Conservation (phyloP, 2,797 vertebrate species). For the Falco rusticolus region DNA sequence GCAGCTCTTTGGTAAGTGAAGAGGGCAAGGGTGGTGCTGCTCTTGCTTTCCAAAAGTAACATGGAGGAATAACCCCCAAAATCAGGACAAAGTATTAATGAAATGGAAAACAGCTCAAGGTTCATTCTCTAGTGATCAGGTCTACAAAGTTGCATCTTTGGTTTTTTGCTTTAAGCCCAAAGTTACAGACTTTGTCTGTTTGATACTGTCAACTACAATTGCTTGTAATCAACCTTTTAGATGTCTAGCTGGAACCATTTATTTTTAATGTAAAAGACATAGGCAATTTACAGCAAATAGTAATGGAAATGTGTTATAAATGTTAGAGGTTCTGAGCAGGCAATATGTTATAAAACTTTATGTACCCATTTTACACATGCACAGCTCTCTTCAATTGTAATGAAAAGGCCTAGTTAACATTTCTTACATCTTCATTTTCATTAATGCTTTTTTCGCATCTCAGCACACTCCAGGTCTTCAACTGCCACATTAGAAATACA, state of each 20-base stretch:
- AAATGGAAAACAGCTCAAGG: not conserved
- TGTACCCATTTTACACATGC: constrained; percentile 27
- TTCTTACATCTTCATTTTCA: constrained; percentile 41
- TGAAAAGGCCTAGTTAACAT: constrained; percentile 47
- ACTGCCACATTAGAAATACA: not conserved
- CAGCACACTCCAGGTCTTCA: not conserved
- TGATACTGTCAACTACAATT: constrained; percentile 24
- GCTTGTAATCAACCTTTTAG: constrained; percentile 59
- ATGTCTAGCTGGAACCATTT: constrained; percentile 58
- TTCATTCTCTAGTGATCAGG: not conserved
- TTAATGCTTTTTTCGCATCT: not conserved
- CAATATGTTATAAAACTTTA: constrained; percentile 61
- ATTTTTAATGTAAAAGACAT: constrained; percentile 59
- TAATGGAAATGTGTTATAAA: constrained; percentile 63
- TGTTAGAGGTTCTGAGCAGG: constrained; percentile 52
- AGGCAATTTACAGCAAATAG: constrained; percentile 65
- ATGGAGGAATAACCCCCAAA: not conserved
- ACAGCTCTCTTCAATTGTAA: not conserved
- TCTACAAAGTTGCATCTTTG: not conserved
- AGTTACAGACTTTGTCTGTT: constrained; percentile 15
- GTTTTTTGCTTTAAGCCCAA: constrained; percentile 1
- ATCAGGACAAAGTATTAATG: not conserved
- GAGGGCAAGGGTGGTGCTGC: not conserved
- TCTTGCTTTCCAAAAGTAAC: not conserved
- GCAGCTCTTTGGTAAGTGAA: not conserved